Percentiles rank a stretch among this genome's conserved stretches.
Conservation (phyloP, 2,113 vertebrate species). For the Ploceus nigricollis region DNA sequence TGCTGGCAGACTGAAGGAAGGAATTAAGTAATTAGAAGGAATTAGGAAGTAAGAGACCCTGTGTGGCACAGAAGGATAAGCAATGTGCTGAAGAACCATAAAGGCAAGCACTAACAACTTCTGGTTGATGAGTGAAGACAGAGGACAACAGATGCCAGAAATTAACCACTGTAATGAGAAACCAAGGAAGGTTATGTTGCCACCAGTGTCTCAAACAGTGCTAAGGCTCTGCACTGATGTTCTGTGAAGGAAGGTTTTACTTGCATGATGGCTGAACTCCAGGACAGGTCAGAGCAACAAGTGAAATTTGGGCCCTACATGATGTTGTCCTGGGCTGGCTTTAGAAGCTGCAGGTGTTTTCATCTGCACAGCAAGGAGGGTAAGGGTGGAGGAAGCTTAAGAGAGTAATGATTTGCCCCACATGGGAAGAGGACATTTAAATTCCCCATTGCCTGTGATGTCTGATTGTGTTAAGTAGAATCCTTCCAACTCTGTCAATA, state of each 20-base stretch:
- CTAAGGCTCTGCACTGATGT: background rate
- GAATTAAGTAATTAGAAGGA: too few relatives aligned
- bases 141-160: background rate
- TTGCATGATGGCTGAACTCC: background rate
- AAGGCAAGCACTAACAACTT: background rate
- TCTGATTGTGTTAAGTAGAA: background rate
- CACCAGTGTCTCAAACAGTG: background rate
- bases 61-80: background rate
- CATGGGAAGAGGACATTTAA: background rate
- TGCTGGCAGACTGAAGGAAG: background rate
- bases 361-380: background rate
- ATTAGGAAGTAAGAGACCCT: rapidly evolving
- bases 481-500: background rate
- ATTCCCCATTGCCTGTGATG: background rate
- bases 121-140: background rate
- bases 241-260: background rate
- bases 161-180: background rate
- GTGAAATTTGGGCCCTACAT: background rate
- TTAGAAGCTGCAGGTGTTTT: background rate
- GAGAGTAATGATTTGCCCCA: background rate
- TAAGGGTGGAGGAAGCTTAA: background rate
- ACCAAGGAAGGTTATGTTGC: background rate
- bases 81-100: background rate
- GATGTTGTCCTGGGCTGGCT: background rate
- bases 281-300: background rate